Base-by-base conservation (phyloP, 2,888 invertebrate genomes). In the Apodemia duryi region DNA sequence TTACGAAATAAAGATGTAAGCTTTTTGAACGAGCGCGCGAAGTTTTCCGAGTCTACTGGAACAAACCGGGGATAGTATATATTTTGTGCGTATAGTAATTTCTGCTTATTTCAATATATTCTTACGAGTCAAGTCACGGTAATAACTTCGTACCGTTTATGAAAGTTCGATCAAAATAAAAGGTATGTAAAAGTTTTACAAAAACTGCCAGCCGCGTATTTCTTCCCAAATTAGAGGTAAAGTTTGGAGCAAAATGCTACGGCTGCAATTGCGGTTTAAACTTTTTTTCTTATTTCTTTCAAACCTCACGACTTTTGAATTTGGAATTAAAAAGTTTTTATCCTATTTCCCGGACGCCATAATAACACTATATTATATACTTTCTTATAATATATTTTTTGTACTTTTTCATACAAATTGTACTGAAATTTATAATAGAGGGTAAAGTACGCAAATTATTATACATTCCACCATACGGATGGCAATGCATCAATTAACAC, bases 191-290 rank as follows among this genome's bases (percentile, higher is more conserved):
- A 52, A 54, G 54, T 57, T 57, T 9, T 57, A 57, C 35, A 29
- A 35, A 54, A 49, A n/a, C n/a, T n/a, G 49, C 49, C 49, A 49
- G 49, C 49, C 49, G 57, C 35, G 35, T 54, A 54, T 57, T 57
- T 57, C 57, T 57, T 35, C 57, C 57, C 32, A 57, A 57, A 57
- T 57, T 57, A 57, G 57, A 13, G 54, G 32, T 57, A 57, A 57
- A 57, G 54, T 57, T 57, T 57, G 29, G 11, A 57, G 54, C 29
- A 32, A 57, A 57, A 29, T 11, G 54, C 29, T 4, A 32, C 11
- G 11, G 32, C 54, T 57, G 29, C 29, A 57, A 57, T 57, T 57
- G 54, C 29, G 54, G 32, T 5, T 28, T 57, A 11, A 57, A 29
- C 32, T 57, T 57, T 57, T 57, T 21, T 57, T 32, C 54, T 57